Evolutionary conservation across 2,113 vertebrate genomes (phyloP).

Genomic region (Rhinopomastus cyanomelas): DNA sequence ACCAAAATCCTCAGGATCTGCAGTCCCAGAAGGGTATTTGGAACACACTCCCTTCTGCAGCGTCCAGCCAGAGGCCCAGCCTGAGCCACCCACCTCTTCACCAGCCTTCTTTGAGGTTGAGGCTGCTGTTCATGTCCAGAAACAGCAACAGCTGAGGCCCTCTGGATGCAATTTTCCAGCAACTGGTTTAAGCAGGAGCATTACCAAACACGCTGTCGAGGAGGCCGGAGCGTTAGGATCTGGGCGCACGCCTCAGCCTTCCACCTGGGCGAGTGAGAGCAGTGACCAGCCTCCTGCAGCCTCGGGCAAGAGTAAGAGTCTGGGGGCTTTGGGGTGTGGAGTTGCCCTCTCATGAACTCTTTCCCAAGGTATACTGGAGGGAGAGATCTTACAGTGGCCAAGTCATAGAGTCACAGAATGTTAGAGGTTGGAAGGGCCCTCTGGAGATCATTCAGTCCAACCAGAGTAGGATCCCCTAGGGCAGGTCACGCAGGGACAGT

Average conservation of each 20-base stretch:
- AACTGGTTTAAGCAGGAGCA: accelerated
- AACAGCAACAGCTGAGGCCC: background rate
- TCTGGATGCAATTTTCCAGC: accelerated
- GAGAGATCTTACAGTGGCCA: background rate
- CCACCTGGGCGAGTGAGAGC: background rate
- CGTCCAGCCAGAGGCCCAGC: background rate
- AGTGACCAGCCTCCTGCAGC: background rate
- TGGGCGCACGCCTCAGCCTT: background rate
- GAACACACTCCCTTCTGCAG: background rate
- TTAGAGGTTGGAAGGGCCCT: no score
- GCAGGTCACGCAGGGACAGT: no score
- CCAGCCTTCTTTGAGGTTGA: background rate
- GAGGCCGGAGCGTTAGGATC: background rate
- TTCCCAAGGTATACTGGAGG: background rate
- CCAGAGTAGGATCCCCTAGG: no score
- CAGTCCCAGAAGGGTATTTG: background rate
- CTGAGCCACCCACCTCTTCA: background rate
- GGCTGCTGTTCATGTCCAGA: background rate
- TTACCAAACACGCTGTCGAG: accelerated
- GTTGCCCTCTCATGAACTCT: background rate
- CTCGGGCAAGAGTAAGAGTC: background rate
- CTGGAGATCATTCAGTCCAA: no score
- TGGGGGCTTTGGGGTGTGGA: background rate
- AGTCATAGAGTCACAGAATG: no score
- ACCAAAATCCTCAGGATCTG: background rate